These are phyloP conservation scores for Onychomys arenicola DNA, from an alignment of 2,797 vertebrate genomes.

Conservation along the genomic window DNA sequence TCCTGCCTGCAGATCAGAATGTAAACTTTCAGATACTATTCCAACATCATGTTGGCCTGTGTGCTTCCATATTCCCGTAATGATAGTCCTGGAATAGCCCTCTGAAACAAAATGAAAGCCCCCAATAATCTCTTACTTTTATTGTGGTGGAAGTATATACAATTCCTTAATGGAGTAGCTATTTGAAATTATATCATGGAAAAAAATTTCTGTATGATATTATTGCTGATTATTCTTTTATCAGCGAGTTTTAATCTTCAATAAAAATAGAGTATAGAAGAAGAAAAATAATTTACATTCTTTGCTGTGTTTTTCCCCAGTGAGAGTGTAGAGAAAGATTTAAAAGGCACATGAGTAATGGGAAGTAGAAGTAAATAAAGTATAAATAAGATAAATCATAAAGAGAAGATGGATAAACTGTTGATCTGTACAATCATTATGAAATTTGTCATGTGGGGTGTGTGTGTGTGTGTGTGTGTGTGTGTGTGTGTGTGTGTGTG, in stretches of 20 bases:
- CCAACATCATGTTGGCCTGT: too few species aligned
- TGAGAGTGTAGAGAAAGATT: not conserved
- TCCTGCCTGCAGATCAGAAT: too few species aligned
- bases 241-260: not conserved
- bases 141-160: too few species aligned
- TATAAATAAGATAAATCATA: not conserved
- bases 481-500: not conserved
- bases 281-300: not conserved
- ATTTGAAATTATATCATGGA: not conserved
- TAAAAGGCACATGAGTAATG: slow-evolving; percentile 10
- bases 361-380: not conserved
- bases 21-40: too few species aligned
- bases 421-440: not conserved
- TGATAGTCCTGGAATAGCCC: too few species aligned
- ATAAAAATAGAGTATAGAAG: not conserved
- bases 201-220: not conserved
- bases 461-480: too few species aligned
- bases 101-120: too few species aligned
- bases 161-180: too few species aligned
- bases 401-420: not conserved
- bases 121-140: too few species aligned
- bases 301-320: not conserved
- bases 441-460: not conserved
- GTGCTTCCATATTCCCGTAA: too few species aligned
- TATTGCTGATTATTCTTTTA: not conserved